These are phyloP conservation scores for Drosophila kanekoi DNA, from an alignment of 2,888 invertebrate species.

Conservation along the genomic window DNA sequence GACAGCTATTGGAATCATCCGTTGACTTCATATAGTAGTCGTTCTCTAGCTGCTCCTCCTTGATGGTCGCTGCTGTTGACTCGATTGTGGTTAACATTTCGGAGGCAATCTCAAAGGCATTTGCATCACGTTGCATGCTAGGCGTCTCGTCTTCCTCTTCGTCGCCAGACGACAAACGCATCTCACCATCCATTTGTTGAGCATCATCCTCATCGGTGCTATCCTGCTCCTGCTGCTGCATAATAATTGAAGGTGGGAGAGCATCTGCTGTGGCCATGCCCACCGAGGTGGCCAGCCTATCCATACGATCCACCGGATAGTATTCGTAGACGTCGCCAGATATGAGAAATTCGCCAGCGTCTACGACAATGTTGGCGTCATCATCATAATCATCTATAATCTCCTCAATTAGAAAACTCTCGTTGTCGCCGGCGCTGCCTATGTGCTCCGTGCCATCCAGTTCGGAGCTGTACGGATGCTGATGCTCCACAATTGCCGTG, in stretches of 20 bases:
- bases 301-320: constrained; percentile 73
- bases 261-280: constrained; percentile 71
- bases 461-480: constrained; percentile 70
- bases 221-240: constrained; percentile 72
- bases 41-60: constrained; percentile 73
- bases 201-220: constrained; percentile 67
- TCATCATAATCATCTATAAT: constrained; percentile 82
- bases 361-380: constrained; percentile 80
- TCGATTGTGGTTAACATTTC: constrained; percentile 73
- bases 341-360: constrained; percentile 79
- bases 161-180: constrained; percentile 60
- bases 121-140: constrained; percentile 47
- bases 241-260: constrained; percentile 80
- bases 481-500: constrained; percentile 59
- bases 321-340: constrained; percentile 81
- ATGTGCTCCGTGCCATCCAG: constrained; percentile 71
- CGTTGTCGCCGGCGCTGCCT: constrained; percentile 58
- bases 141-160: constrained; percentile 51
- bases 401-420: constrained; percentile 80
- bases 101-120: constrained; percentile 70
- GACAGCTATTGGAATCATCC: constrained; percentile 75
- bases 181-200: constrained; percentile 50
- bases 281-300: constrained; percentile 57
- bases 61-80: constrained; percentile 65
- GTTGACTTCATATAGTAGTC: constrained; percentile 72